Conservation (phyloP, 1,140 invertebrate genomes). For the Polypedilum pembai region DNA sequence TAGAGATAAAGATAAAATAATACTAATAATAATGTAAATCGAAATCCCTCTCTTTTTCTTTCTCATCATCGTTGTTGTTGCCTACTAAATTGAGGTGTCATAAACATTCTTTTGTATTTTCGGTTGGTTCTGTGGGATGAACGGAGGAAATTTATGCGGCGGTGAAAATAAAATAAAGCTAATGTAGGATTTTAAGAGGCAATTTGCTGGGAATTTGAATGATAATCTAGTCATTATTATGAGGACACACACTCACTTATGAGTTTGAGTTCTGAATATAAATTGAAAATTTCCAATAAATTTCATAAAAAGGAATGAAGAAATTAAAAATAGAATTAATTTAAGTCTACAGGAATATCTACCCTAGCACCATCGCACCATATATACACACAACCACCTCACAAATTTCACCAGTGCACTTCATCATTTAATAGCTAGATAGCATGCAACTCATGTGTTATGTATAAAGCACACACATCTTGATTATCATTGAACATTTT, state of each 20-base stretch:
- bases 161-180: not conserved
- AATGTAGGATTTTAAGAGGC: too few relatives aligned
- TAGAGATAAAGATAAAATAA: not conserved
- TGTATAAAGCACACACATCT: constrained; percentile 15
- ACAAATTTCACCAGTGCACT: not conserved
- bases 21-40: too few relatives aligned
- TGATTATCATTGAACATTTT: not conserved
- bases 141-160: not conserved
- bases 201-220: too few relatives aligned
- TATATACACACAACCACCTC: not conserved
- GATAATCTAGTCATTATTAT: too few relatives aligned
- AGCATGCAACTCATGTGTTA: constrained; percentile 14
- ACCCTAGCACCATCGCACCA: not conserved
- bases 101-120: not conserved
- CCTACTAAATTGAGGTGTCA: not conserved
- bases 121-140: not conserved
- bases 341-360: not conserved
- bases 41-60: too few relatives aligned
- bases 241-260: too few relatives aligned
- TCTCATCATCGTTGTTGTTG: too few relatives aligned
- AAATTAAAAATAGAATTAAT: not conserved
- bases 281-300: not conserved
- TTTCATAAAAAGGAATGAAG: not conserved
- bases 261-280: too few relatives aligned
- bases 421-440: constrained; percentile 13